Evolutionary conservation across 2,113 vertebrate genomes (phyloP), one percentile per base, ranked within the genome.

Genomic region (Budorcas taxicolor): DNA sequence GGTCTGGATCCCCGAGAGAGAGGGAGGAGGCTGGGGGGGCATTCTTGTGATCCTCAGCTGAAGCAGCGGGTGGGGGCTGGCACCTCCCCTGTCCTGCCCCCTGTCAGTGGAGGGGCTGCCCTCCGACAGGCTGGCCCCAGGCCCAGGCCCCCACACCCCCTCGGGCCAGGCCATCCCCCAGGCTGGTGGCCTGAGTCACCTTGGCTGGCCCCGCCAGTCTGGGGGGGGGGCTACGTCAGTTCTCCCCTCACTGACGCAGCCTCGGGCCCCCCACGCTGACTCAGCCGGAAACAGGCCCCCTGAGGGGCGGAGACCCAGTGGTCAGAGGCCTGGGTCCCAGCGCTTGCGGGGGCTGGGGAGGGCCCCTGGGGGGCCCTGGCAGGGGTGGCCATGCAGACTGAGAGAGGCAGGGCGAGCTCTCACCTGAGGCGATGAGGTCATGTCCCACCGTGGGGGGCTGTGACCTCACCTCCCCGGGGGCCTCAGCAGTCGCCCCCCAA

Each of bases 211-310:
- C 89, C 3, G 4, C 87, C 15, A 7, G 95, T 95, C 71, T 87
- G 82, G 92, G 92, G 95, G n/a, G 95, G 96, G 97, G 93, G 85
- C 97, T 95, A 97, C 95, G 94, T 98, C 97, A 98, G 97, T 74
- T 92, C 95, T 97, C 97, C 96, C 97, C 93, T 98, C 93, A 96
- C 87, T 98, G 98, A 98, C 97, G 98, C 97, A 98, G 97, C 95
- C 87, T 86, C 13, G 43, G 97, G 92, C 97, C 98, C 98, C 97
- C 97, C 97, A 97, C 95, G 4, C 97, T 98, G 97, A 98, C 92
- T 98, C 98, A 98, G 97, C 97, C 97, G 98, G 98, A 98, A 98
- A 97, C 86, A 97, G 97, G 97, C 97, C 98, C 98, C 98, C 94
- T 81, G 76, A 93, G 97, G 94, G 97, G 98, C 16, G 96, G 97